Evolutionary conservation across 2,113 vertebrate genomes (phyloP), one percentile per base, ranked within the genome.

Genomic region (Eubucco bourcierii): DNA sequence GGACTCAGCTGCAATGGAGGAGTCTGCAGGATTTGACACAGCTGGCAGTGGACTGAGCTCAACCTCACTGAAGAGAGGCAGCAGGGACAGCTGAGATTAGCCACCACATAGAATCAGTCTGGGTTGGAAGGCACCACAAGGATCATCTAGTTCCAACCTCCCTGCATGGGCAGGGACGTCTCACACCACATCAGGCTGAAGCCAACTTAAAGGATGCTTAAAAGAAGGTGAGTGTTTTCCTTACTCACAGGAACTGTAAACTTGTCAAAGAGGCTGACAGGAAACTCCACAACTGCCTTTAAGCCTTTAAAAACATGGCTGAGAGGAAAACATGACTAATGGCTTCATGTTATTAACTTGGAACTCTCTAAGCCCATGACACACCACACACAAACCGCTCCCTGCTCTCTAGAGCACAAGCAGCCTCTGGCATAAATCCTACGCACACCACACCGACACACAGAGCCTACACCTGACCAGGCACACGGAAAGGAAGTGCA

Each of bases 11-110:
- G 29, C 31, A 23, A 46, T 1, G 15, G 18, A 34, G 24, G n/a
- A n/a, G 64, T 9, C 39, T 11, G 33, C n/a, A 47, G 63, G 64
- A n/a, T 68, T 6, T 0, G 0, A n/a, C 18, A 2, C 0, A 55
- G 60, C 0, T 66, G 72, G n/a, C 24, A 74, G 24, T 2, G 5
- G 24, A 6, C 58, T 6, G 39, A 47, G 72, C 66, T 78, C 24
- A 16, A 59, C 61, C n/a, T 9, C 31, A 14, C 9, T 10, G 50
- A 27, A n/a, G 12, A 75, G 27, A 39, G 23, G 44, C 52, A 60
- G 41, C 27, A 64, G 56, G 29, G 2, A 31, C 74, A 65, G 27
- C 64, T 34, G 29, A 64, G 67, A 25, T 1, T 29, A 28, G 28
- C 7, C 24, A 31, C 10, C 18, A 14, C 1, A 41, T 41, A 41